Evolutionary conservation across 2,888 invertebrate species (phyloP), one percentile per base, ranked within the genome.

Genomic region (Pyrgus malvae): DNA sequence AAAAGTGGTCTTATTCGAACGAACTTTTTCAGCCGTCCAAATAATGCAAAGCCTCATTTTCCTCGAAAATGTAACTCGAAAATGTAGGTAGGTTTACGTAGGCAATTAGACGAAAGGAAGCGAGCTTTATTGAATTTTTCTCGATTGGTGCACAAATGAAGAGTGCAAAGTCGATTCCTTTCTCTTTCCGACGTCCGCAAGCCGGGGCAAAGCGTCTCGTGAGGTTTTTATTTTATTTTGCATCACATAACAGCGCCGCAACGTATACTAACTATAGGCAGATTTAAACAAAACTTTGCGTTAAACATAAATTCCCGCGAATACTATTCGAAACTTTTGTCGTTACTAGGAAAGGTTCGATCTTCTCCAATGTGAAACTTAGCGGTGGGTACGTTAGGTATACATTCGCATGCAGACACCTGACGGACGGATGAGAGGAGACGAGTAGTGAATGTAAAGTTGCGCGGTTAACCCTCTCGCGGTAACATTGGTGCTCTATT

Each of bases 41-140:
- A 62, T 66, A 63, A 66, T 63, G 61, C 55, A 69, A 62, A 61
- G 61, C 59, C 63, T 66, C 71, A 72, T 76, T 69, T 72, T 75
- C 64, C 70, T 69, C 67, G 63, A 62, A 66, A 76, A 68, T 69
- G 72, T 75, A n/a, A n/a, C n/a, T n/a, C n/a, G n/a, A n/a, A 7
- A 2, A 25, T 25, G 2, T 9, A 78, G 72, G 78, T 83, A 83
- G 69, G 73, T 80, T 78, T 81, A 80, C 78, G 78, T 80, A 83
- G 80, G 81, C 83, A 87, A 88, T 87, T 87, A 87, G 83, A 85
- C 78, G 81, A 83, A 83, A 81, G 84, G 83, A 86, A 81, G 80
- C 80, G 76, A 76, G 79, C 79, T 80, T 87, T 87, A 87, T 87
- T 85, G 86, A 87, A 87, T 86, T 88, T 84, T 87, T 84, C 84